A percentile compares a stretch with the other conserved stretches of the same genome.
These are phyloP conservation scores for Dendrolimus punctatus DNA, from an alignment of 1,140 invertebrate species.

Conservation along the genomic window DNA sequence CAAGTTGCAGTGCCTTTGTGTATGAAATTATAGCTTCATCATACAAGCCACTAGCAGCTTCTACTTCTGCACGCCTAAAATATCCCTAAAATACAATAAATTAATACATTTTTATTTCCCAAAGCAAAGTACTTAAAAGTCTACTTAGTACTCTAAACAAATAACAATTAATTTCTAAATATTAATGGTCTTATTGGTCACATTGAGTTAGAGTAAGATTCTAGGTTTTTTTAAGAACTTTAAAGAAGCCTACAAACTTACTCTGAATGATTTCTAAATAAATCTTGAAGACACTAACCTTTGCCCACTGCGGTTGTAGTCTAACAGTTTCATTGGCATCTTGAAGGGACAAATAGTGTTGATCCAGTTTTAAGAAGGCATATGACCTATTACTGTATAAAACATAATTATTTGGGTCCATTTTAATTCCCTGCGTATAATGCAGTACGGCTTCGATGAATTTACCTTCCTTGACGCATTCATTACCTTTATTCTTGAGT, in stretches of 20 bases:
- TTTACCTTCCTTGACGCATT: slow-evolving; percentile 81
- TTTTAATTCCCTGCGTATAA: slow-evolving; percentile 86
- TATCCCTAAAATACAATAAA: slow-evolving; percentile 76
- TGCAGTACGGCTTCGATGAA: slow-evolving; percentile 84
- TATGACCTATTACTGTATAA: slow-evolving; percentile 86
- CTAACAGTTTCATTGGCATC: slow-evolving; percentile 84
- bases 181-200: no score
- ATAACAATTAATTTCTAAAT: no score
- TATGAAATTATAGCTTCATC: slow-evolving; percentile 82
- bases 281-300: slow-evolving; percentile 69
- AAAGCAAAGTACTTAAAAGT: not conserved
- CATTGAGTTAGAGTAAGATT: no score
- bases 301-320: slow-evolving; percentile 85
- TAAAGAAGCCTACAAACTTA: no score
- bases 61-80: slow-evolving; percentile 85
- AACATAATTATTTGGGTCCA: slow-evolving; percentile 80
- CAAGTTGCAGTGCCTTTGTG: slow-evolving; percentile 76
- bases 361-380: slow-evolving; percentile 84
- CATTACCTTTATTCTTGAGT: slow-evolving; percentile 83
- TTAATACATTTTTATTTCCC: slow-evolving; percentile 2
- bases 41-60: slow-evolving; percentile 79
- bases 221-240: no score
- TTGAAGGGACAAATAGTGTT: slow-evolving; percentile 83
- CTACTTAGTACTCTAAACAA: no score
- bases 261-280: not conserved